Evolutionary conservation across 2,797 vertebrate genomes (phyloP), one percentile per base, ranked within the genome.

Genomic region (Trematomus bernacchii): DNA sequence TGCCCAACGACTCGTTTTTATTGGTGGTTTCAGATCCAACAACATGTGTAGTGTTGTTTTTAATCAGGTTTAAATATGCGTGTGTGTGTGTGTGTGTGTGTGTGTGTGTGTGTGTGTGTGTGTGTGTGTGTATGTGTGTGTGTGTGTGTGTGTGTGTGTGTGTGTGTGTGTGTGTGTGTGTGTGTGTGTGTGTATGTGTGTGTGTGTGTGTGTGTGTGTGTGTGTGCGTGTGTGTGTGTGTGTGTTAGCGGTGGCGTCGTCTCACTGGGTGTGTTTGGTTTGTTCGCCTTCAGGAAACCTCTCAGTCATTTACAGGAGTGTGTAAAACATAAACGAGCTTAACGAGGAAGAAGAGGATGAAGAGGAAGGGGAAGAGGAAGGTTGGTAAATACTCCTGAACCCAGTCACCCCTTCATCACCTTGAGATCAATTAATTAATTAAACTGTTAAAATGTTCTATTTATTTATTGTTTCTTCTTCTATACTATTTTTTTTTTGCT

Each of bases 301-400:
- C 75, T 64, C 23, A 89, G 83, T 88, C 82, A 47, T 87, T 92
- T 87, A 88, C 87, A 90, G 50, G 64, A 87, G 81, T 85, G 87
- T 91, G 90, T 91, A 92, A 93, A 91, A 92, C 91, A 89, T 85
- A 88, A 92, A 91, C 76, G 87, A 90, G 88, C 77, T 88, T 27
- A 65, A 79, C 85, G 86, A 89, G 88, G 87, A 75, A 63, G 78
- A 75, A 72, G 86, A 84, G 84, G 82, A 87, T 63, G 86, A 84
- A 82, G 82, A 87, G 65, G 73, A 70, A 53, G n/a, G 57, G 19
- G 27, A 37, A 13, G 52, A 33, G 15, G 55, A 65, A 47, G 48
- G 14, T 14, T 37, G 66, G 42, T 64, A 27, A 68, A 72, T 8
- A 44, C 50, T 44, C 42, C 77, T 59, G 63, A 82, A 83, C 71